Percentiles rank a stretch among this genome's conserved stretches.
Conservation (phyloP, 2,888 invertebrate genomes). For the Marronus borbonicus region DNA sequence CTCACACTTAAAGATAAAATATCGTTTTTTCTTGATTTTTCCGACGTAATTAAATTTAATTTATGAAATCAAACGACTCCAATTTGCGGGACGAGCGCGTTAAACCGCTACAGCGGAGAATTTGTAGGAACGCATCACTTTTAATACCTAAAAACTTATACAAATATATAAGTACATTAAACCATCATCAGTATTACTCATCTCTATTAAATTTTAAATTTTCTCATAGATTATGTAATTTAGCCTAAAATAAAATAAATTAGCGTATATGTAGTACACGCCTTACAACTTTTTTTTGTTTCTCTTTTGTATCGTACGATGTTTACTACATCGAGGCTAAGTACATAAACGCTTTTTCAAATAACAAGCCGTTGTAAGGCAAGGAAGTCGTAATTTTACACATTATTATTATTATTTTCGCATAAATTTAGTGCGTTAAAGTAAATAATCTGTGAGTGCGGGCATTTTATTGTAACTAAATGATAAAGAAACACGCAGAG, state of each 20-base stretch:
- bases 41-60: too few species aligned
- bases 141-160: too few species aligned
- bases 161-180: too few species aligned
- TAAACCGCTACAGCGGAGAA: too few species aligned
- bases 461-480: not conserved
- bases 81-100: too few species aligned
- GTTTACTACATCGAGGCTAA: not conserved
- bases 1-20: too few species aligned
- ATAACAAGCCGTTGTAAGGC: not conserved
- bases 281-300: not conserved
- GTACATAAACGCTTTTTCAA: not conserved
- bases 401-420: constrained; percentile 15
- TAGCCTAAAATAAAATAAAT: not conserved
- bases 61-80: too few species aligned
- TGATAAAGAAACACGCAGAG: not conserved
- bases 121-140: too few species aligned
- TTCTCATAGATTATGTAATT: not conserved
- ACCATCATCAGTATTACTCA: not conserved
- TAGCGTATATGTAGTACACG: not conserved
- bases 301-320: not conserved
- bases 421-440: constrained; percentile 5
- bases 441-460: not conserved
- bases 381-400: constrained; percentile 5
- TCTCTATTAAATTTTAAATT: not conserved
- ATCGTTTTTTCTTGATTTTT: too few species aligned